A percentile compares a stretch with the other conserved stretches of the same genome.
Conservation (phyloP, 2,113 vertebrate genomes). For the Oenanthe oenanthe region DNA sequence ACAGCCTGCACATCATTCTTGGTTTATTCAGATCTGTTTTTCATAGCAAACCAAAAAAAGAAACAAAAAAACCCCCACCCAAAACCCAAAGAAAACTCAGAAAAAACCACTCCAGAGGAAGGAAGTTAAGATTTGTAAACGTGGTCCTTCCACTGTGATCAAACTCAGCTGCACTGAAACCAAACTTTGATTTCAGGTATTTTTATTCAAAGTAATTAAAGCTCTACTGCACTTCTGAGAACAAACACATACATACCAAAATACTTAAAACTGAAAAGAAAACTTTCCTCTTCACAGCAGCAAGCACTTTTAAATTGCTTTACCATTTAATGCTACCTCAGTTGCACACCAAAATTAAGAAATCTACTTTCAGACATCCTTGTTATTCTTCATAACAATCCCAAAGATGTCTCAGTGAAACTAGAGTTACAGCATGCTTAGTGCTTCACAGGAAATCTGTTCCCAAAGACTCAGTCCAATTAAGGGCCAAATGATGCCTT, state of each 20-base stretch:
- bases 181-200: neutral
- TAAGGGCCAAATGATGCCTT: slow-evolving; percentile 27
- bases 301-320: slow-evolving; percentile 35
- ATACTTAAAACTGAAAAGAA: neutral
- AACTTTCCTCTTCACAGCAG: neutral
- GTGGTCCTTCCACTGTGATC: neutral
- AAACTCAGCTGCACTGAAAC: neutral
- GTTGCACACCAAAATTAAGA: slow-evolving; percentile 47
- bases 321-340: slow-evolving; percentile 42
- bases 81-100: neutral
- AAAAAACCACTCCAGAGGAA: neutral
- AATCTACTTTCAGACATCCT: slow-evolving; percentile 33
- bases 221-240: neutral
- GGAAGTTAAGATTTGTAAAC: neutral
- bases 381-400: slow-evolving; percentile 45
- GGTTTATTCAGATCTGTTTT: neutral
- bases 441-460: slow-evolving; percentile 30
- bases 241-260: neutral
- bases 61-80: no score
- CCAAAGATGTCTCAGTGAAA: slow-evolving; percentile 36
- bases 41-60: neutral
- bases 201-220: slow-evolving; percentile 21
- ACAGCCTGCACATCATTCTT: neutral
- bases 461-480: slow-evolving; percentile 39
- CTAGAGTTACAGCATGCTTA: slow-evolving; percentile 22